Base-by-base conservation (phyloP, 2,888 invertebrate species). In the Hypolimnas misippus region DNA sequence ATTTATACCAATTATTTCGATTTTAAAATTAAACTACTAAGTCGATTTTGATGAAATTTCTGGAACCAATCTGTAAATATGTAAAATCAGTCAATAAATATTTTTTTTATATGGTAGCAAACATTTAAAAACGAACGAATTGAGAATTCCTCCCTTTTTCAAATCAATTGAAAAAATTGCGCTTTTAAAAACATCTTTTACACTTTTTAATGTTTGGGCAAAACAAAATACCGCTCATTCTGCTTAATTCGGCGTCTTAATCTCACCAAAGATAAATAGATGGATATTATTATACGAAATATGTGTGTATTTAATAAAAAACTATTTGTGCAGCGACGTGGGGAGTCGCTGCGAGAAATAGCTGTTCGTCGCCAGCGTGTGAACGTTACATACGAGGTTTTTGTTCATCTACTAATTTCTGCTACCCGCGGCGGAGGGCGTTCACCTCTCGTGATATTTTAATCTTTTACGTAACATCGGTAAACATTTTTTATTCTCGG, bases 391-490 rank as follows among this genome's bases (percentile, higher is more conserved):
- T 57, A 56, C 49, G n/a, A 25, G 46, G 46, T 46, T 67, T 71
- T 72, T 70, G 72, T 72, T 73, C 69, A 64, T n/a, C n/a, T n/a
- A 72, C 70, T 73, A 75, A 77, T 77, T 74, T 77, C 76, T 66
- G 71, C 71, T 70, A 67, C 63, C 68, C 64, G 62, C 67, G n/a
- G 66, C 71, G 65, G 65, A 64, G 84, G 79, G 66, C 84, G 72
- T 82, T 82, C 76, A 82, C 81, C 81, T 70, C 57, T 66, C 70
- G 70, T 67, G 69, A 72, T 74, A 74, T 75, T 80, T 78, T 76
- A 77, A 81, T 80, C 76, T 80, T 73, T 75, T 74, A 77, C 76
- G 75, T 74, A 74, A 73, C 70, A 67, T 63, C 21, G 21, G 33
- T 21, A 46, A 46, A 46, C n/a, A n/a, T 25, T 46, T 62, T 62